Evolutionary conservation across 2,888 invertebrate species (phyloP).

Genomic region (Gibbula magus): DNA sequence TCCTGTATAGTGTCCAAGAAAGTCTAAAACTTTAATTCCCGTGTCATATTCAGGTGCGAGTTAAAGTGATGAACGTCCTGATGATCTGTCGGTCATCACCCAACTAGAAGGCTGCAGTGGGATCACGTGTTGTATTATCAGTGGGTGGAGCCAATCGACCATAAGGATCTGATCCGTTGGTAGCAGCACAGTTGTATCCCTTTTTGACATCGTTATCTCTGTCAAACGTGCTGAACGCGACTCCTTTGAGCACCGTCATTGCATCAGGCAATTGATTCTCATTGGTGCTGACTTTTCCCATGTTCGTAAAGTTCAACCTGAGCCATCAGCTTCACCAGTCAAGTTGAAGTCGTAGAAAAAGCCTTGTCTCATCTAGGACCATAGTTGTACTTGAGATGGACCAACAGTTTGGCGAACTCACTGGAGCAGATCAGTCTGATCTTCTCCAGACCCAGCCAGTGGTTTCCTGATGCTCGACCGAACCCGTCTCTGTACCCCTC

Average conservation of each 20-base stretch:
- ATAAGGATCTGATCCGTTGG: too few relatives aligned
- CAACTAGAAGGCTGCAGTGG: too few relatives aligned
- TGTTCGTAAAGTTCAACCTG: background rate
- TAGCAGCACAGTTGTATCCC: too few relatives aligned
- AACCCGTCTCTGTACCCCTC: conserved; percentile 12
- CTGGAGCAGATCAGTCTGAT: background rate
- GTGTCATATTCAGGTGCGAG: too few relatives aligned
- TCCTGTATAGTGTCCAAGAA: too few relatives aligned
- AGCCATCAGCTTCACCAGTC: background rate
- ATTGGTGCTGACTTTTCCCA: background rate
- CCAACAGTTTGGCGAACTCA: background rate
- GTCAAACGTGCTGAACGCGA: too few relatives aligned
- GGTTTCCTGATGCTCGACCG: background rate
- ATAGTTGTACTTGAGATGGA: background rate
- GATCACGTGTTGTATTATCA: too few relatives aligned
- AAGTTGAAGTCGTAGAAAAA: background rate
- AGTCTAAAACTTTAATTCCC: too few relatives aligned
- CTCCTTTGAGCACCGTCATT: background rate
- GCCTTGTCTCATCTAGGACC: background rate
- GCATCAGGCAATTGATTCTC: background rate
- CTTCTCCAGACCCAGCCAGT: conserved; percentile 17
- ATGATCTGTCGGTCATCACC: too few relatives aligned
- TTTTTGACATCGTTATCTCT: too few relatives aligned
- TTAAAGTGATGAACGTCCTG: too few relatives aligned
- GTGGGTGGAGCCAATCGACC: too few relatives aligned